Base-by-base conservation (phyloP, 2,888 invertebrate genomes). In the Pilophorus perplexus region DNA sequence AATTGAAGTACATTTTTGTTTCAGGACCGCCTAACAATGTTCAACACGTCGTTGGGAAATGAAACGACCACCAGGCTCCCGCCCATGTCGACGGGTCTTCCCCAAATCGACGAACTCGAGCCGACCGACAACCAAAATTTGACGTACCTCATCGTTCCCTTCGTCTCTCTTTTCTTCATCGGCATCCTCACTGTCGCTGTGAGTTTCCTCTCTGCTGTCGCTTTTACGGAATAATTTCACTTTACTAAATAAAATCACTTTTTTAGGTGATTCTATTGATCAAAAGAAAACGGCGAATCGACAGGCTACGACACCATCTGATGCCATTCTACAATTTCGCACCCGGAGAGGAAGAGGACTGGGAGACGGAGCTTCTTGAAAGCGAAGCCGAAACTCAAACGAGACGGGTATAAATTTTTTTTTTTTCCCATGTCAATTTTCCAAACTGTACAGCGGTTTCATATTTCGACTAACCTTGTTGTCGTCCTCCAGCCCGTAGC, bases 291-390 rank as follows among this genome's bases (percentile, higher is more conserved):
- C 77, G 80, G 67, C 79, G 83, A 72, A 74, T 84, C 71, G 83
- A 84, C 70, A 78, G 80, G 69, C 75, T 86, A 37, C 78, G 85
- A 48, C 83, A 84, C 73, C 83, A 84, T 73, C 77, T 86, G 44
- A 82, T 86, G 80, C 85, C 84, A 14, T 76, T 86, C 72, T 87
- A 87, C 74, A 85, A 84, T 72, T 86, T 86, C 76, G 85, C 85
- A 72, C 82, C 83, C 22, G 81, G 83, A n/a, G 85, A 85, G 72
- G 83, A 83, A 71, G 85, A 84, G 73, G 85, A 85, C 74, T 86
- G 86, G 85, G 85, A 86, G 75, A 81, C 84, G 5, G 83, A 83
- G 73, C 75, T 84, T 50, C 75, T 85, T 25, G 81, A 80, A 67
- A 77, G 78, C 66, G 71, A 70, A 54, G 55, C 67, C 23, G 69